Evolutionary conservation across 1,140 invertebrate species (phyloP).

Genomic region (Camponotus floridanus): DNA sequence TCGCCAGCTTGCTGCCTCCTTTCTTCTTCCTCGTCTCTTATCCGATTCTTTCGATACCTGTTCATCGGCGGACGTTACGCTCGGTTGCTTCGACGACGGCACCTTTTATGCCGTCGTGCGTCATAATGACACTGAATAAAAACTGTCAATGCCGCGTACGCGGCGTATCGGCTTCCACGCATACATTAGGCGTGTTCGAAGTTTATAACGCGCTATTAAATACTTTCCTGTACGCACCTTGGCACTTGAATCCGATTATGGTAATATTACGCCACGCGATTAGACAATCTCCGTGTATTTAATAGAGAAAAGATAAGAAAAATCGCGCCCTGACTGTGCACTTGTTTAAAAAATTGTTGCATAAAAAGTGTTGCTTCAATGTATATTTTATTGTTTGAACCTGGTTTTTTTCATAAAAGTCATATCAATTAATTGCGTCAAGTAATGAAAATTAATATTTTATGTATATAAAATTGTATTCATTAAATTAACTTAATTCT

Average conservation of each 20-base stretch:
- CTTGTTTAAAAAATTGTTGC: too few species aligned
- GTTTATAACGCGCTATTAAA: constrained; percentile 45
- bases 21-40: constrained; percentile 32
- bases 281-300: not conserved
- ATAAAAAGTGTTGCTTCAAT: too few species aligned
- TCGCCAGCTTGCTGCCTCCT: constrained; percentile 47
- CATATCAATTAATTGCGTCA: too few species aligned
- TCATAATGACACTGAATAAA: constrained; percentile 79
- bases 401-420: too few species aligned
- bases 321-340: too few species aligned
- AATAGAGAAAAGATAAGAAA: not conserved
- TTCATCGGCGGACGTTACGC: constrained; percentile 70
- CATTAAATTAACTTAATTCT: too few species aligned
- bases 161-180: constrained; percentile 76
- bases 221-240: constrained; percentile 28
- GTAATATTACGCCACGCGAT: constrained; percentile 32
- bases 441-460: too few species aligned
- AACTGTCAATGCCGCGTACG: constrained; percentile 75
- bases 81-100: constrained; percentile 73
- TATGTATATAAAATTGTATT: too few species aligned
- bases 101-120: constrained; percentile 77
- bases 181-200: constrained; percentile 62
- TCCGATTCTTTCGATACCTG: constrained; percentile 72
- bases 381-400: too few species aligned
- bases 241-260: constrained; percentile 60